Evolutionary conservation across 2,888 invertebrate species (phyloP).

Genomic region (Cetonia aurata): DNA sequence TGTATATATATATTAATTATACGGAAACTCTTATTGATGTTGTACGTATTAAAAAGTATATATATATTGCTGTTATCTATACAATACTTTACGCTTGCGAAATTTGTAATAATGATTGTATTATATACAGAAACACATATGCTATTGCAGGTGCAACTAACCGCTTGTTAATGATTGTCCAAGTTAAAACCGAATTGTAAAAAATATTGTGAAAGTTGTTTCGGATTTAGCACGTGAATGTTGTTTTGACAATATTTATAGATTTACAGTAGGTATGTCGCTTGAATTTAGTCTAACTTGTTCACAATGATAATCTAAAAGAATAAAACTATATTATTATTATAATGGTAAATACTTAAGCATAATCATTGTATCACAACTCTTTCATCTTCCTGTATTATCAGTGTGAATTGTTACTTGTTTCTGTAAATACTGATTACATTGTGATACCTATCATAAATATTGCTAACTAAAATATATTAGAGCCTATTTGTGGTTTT

Average conservation of each 20-base stretch:
- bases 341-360: too few species aligned
- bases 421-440: too few species aligned
- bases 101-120: too few species aligned
- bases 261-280: neutral
- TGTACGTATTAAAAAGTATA: too few species aligned
- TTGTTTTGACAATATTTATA: slow-evolving; percentile 10
- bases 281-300: neutral
- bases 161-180: neutral
- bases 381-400: neutral
- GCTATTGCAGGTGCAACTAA: neutral
- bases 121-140: neutral
- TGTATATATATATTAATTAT: too few species aligned
- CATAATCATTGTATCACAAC: neutral
- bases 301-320: slow-evolving; percentile 23
- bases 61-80: too few species aligned
- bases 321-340: too few species aligned
- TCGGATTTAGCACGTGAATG: slow-evolving; percentile 18
- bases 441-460: too few species aligned
- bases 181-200: slow-evolving; percentile 2
- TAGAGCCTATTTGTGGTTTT: too few species aligned
- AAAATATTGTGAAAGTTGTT: slow-evolving; percentile 32
- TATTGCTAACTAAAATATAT: too few species aligned
- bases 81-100: too few species aligned
- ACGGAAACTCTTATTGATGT: too few species aligned
- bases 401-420: neutral